Percentiles rank a stretch among this genome's conserved stretches.
Conservation (phyloP, 1,140 invertebrate species). For the Ceratina australensis region DNA sequence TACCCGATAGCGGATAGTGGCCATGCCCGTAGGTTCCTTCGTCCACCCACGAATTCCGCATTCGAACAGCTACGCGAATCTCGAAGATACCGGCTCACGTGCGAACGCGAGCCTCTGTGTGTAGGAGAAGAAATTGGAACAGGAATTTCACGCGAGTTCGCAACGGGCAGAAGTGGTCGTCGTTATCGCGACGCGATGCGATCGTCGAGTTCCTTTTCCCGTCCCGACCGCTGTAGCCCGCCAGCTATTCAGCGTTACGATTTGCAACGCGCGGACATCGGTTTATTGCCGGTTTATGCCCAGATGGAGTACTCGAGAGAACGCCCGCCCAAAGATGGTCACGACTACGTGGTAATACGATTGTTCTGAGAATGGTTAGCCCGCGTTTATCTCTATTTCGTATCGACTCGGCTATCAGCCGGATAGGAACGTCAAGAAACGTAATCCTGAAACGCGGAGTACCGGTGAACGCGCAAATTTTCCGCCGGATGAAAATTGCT, state of each 20-base stretch:
- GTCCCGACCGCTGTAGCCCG: too few relatives aligned
- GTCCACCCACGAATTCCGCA: not conserved
- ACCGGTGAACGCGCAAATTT: too few relatives aligned
- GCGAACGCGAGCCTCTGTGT: not conserved
- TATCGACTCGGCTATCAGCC: not conserved
- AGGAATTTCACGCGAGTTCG: conserved; percentile 11
- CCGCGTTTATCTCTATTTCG: not conserved
- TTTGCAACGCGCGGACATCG: not conserved
- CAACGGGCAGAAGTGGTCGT: not conserved
- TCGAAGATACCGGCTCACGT: not conserved
- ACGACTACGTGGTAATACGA: not conserved
- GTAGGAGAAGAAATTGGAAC: conserved; percentile 22
- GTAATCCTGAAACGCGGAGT: too few relatives aligned
- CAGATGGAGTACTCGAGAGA: not conserved
- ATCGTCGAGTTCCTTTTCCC: too few relatives aligned
- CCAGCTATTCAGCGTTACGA: not conserved
- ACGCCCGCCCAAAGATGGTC: not conserved
- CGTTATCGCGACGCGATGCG: too few relatives aligned
- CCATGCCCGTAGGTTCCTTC: not conserved
- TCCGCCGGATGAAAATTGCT: too few relatives aligned
- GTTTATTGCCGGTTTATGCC: not conserved
- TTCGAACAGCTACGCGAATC: not conserved
- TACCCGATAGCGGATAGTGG: too few relatives aligned
- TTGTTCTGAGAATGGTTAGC: not conserved
- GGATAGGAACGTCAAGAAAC: too few relatives aligned